These are phyloP conservation scores for Sinocyclocheilus maitianheensis DNA, from an alignment of 2,113 vertebrate species.

Conservation along the genomic window DNA sequence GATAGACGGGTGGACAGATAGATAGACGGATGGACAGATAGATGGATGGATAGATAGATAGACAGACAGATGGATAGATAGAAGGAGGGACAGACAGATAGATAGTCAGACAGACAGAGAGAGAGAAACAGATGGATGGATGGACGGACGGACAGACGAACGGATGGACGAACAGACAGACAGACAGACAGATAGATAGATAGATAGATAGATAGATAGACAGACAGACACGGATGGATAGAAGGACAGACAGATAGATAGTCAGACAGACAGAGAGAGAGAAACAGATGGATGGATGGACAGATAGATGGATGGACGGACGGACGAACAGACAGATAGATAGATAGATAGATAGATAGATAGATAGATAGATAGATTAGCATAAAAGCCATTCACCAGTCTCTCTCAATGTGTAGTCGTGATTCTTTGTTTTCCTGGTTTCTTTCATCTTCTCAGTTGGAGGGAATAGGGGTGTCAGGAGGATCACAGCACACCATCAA, in stretches of 20 bases:
- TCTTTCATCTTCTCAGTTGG: constrained; percentile 10
- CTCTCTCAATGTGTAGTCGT: neutral
- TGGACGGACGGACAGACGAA: neutral
- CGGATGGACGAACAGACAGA: neutral
- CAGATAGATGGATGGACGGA: neutral
- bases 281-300: too few relatives aligned
- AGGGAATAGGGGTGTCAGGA: neutral
- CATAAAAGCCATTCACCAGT: neutral
- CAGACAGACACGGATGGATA: neutral
- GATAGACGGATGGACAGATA: neutral
- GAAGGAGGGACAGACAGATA: neutral
- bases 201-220: neutral
- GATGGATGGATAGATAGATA: neutral
- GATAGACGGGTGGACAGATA: neutral
- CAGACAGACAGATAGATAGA: neutral
- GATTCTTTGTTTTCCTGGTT: neutral
- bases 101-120: neutral
- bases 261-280: neutral
- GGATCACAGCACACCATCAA: constrained; percentile 6
- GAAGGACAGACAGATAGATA: neutral
- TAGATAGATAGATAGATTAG: neutral
- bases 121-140: neutral
- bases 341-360: neutral
- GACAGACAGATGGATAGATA: neutral
- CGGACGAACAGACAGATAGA: neutral